These are phyloP conservation scores for Phlogophora meticulosa DNA, from an alignment of 2,888 invertebrate species.

Conservation along the genomic window DNA sequence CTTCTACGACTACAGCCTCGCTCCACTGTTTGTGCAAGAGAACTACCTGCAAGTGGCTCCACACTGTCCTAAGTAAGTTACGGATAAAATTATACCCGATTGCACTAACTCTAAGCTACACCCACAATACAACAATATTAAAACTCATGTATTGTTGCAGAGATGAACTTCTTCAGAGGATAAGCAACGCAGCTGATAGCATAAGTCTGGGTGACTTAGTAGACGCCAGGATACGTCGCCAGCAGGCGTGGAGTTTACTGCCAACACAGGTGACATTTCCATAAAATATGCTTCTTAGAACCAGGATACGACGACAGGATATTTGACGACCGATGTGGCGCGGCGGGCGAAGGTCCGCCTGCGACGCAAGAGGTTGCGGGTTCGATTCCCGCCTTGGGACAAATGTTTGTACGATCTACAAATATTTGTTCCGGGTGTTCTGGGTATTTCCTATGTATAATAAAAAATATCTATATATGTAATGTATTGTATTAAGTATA, in stretches of 20 bases:
- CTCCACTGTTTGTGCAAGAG: slow-evolving; percentile 99
- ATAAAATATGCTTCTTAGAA: background rate
- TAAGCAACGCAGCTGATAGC: slow-evolving; percentile 96
- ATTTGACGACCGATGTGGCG: no score
- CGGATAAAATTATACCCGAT: background rate
- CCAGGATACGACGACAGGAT: no score
- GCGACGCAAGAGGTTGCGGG: no score
- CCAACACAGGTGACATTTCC: slow-evolving; percentile 91
- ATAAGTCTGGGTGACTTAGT: slow-evolving; percentile 96
- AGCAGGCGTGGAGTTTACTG: slow-evolving; percentile 96
- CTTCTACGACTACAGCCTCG: slow-evolving; percentile 98
- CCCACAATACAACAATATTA: no score
- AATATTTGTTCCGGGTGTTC: no score
- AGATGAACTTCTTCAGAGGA: slow-evolving; percentile 92
- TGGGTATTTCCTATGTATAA: no score
- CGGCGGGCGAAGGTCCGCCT: no score
- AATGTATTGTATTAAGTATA: no score
- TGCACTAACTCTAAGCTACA: no score
- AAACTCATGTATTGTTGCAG: slow-evolving; percentile 73
- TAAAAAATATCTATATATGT: no score
- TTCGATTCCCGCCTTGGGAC: no score
- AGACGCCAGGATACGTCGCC: slow-evolving; percentile 95
- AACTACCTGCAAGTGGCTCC: slow-evolving; percentile 97
- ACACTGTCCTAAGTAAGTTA: slow-evolving; percentile 91
- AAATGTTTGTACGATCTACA: no score